These are phyloP conservation scores for Leuctra nigra DNA, from an alignment of 2,888 invertebrate species.

Conservation along the genomic window DNA sequence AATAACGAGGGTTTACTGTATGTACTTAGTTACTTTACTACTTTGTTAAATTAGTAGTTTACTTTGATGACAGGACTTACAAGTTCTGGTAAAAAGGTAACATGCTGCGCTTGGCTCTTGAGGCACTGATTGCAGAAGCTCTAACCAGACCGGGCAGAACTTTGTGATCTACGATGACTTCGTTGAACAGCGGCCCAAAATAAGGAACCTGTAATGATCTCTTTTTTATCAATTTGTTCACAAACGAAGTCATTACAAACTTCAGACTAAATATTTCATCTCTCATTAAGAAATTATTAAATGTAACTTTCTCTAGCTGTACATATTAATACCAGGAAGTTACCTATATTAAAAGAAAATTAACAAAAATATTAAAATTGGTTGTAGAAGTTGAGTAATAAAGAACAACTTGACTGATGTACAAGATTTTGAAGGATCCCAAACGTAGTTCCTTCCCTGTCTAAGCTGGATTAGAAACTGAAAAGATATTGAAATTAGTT, in stretches of 20 bases:
- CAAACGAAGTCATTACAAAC: too few species aligned
- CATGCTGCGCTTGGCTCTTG: constrained; percentile 82
- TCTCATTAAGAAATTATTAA: background rate
- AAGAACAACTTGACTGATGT: background rate
- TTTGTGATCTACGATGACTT: constrained; percentile 68
- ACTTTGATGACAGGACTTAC: constrained; percentile 50
- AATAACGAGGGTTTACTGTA: too few species aligned
- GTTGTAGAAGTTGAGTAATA: background rate
- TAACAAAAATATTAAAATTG: background rate
- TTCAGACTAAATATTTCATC: too few species aligned
- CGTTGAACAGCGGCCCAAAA: constrained; percentile 94
- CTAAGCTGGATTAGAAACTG: too few species aligned
- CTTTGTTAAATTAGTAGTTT: too few species aligned
- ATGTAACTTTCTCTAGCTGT: background rate
- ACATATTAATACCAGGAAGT: too few species aligned
- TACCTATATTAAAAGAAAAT: background rate
- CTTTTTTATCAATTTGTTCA: too few species aligned
- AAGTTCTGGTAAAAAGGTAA: constrained; percentile 87
- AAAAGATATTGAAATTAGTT: too few species aligned
- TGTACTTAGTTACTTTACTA: too few species aligned
- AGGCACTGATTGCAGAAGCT: constrained; percentile 86
- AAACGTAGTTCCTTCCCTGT: too few species aligned
- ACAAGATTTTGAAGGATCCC: too few species aligned
- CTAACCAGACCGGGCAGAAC: constrained; percentile 79
- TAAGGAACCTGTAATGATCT: constrained; percentile 58